Conservation (phyloP, 2,888 invertebrate species). For the Tortricodes alternella region DNA sequence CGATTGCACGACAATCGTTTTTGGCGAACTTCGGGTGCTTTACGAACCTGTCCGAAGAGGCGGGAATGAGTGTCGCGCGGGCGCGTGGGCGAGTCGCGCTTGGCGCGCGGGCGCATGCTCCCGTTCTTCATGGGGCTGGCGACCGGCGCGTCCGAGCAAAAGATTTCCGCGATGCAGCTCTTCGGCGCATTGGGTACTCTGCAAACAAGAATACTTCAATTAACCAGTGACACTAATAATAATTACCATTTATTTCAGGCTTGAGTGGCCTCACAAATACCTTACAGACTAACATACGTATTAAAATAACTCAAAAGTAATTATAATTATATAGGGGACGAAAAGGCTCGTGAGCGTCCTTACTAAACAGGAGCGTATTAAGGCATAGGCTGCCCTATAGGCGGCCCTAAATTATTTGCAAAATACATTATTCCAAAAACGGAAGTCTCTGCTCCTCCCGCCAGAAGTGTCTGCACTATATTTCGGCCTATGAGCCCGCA, state of each 20-base stretch:
- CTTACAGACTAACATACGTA: no score
- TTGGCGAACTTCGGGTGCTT: no score
- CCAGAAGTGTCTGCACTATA: no score
- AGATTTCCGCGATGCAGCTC: constrained; percentile 83
- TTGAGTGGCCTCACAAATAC: no score
- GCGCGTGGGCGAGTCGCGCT: constrained; percentile 83
- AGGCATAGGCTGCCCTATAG: neutral
- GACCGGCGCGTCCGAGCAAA: constrained; percentile 66
- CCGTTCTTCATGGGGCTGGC: constrained; percentile 70
- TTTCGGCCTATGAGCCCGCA: no score
- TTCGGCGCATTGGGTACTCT: constrained; percentile 85
- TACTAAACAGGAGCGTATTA: no score
- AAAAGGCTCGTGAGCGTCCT: neutral
- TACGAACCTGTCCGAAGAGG: constrained; percentile 78
- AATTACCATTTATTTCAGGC: no score
- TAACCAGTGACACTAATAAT: neutral
- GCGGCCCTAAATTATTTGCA: neutral
- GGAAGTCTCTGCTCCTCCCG: no score
- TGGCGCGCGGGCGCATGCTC: constrained; percentile 62
- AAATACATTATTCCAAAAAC: neutral
- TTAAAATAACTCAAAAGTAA: no score
- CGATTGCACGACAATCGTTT: no score
- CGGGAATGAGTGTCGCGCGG: constrained; percentile 85
- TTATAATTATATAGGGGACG: neutral
- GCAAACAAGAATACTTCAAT: constrained; percentile 40